Base-by-base conservation (phyloP, 2,113 vertebrate genomes). In the Formicarius rufipectus region DNA sequence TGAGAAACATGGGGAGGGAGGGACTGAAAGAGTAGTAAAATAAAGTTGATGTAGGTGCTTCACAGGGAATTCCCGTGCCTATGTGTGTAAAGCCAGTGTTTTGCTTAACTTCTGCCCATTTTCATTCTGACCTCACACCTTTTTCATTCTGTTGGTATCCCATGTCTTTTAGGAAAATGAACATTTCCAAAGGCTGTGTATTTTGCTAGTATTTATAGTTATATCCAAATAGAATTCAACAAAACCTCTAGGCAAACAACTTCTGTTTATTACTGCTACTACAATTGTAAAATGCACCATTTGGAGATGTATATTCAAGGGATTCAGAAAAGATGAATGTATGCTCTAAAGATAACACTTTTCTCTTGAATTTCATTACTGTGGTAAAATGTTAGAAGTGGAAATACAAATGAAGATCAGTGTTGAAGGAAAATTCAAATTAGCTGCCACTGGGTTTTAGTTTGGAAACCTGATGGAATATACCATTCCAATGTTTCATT, bases 111-210 rank as follows among this genome's bases (percentile, higher is more conserved):
- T 76, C 91, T 86, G 59, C 60, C 44, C 20, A 6, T 77, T 92
- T 88, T 95, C 52, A 42, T 94, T 96, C 93, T 87, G 96, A 93
- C 64, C 52, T 95, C 42, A 79, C 33, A 12, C 5, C 10, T 76
- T 71, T 83, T 93, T 85, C 25, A 17, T 83, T 15, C 52, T 56
- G 27, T 60, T 37, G 14, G 12, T 22, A 2, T 73, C 19, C 20
- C 6, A 1, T 53, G 37, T 18, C 25, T 86, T 85, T 83, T 66
- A 69, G 55, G 93, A 77, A 85, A 73, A 60, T 7, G 1, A 73
- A 7, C 17, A 4, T 90, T 87, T 94, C 42, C 28, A 67, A 84
- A 87, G 67, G 52, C 77, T 96, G 40, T 76, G 14, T n/a, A 62
- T 97, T 95, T 95, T 92, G 75, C 74, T 75, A 28, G 28, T 89